Conservation (phyloP, 2,888 invertebrate genomes). For the Kryphioiulus occultus region DNA sequence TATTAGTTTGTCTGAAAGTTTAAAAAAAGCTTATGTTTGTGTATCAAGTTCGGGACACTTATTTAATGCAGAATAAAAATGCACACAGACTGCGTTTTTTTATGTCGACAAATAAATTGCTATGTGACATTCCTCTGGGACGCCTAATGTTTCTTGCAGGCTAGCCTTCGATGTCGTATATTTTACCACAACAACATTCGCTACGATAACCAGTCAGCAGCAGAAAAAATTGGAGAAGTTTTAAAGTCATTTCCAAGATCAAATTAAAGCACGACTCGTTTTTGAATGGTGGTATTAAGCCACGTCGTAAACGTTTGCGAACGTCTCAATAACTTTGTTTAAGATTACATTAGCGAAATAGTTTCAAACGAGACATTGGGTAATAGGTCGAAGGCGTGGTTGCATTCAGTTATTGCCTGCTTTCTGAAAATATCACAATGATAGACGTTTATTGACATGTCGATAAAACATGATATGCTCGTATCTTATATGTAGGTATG, state of each 20-base stretch:
- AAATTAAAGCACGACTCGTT: neutral
- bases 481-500: neutral
- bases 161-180: neutral
- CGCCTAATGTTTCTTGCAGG: too few species aligned
- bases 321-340: slow-evolving; percentile 21
- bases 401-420: neutral
- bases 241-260: neutral
- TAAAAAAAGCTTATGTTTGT: too few species aligned
- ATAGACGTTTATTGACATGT: neutral
- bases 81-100: too few species aligned
- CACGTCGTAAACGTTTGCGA: neutral
- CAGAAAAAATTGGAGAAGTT: neutral
- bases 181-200: neutral
- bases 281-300: neutral
- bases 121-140: too few species aligned
- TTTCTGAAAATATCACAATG: neutral
- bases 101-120: too few species aligned
- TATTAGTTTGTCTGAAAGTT: too few species aligned
- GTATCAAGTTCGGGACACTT: too few species aligned
- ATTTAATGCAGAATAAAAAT: too few species aligned
- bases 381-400: slow-evolving; percentile 3
- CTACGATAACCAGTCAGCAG: neutral
- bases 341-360: neutral
- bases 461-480: neutral
- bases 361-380: neutral